These are phyloP conservation scores for Alloscopus bannaensis DNA, from an alignment of 2,888 invertebrate genomes.

Conservation along the genomic window DNA sequence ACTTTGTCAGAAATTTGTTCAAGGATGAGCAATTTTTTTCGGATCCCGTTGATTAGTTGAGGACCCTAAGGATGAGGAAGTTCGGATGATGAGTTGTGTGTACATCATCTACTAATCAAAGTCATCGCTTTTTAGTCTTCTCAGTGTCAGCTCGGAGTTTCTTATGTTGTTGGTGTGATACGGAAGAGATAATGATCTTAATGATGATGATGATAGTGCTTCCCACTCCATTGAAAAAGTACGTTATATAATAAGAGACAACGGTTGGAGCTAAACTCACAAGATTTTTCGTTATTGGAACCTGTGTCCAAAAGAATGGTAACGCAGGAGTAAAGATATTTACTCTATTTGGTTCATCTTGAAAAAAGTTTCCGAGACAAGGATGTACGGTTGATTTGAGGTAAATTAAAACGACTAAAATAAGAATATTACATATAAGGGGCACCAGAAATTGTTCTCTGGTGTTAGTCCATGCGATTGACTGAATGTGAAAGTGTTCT, in stretches of 20 bases:
- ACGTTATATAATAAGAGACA: neutral
- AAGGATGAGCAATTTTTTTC: constrained; percentile 28
- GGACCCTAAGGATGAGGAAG: constrained; percentile 1
- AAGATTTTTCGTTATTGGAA: neutral
- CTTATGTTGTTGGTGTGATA: constrained; percentile 12
- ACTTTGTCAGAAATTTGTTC: neutral
- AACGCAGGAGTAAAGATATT: too few species aligned
- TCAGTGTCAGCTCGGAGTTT: neutral
- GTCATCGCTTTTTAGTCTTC: neutral
- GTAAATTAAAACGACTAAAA: neutral
- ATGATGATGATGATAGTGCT: constrained; percentile 1
- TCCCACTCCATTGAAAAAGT: neutral
- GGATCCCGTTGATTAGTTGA: constrained; percentile 14
- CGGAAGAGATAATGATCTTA: constrained; percentile 25
- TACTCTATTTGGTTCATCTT: too few species aligned
- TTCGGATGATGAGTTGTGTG: constrained; percentile 17
- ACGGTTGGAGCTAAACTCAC: neutral
- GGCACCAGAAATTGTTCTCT: neutral
- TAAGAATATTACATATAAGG: neutral
- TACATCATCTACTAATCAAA: constrained; percentile 2
- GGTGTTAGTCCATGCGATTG: neutral
- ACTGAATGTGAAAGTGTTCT: neutral
- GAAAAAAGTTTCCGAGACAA: too few species aligned
- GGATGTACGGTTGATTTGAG: constrained; percentile 8
- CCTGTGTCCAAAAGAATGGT: neutral